Evolutionary conservation across 2,113 vertebrate species (phyloP), one percentile per base, ranked within the genome.

Genomic region (Pachycephala philippinensis): DNA sequence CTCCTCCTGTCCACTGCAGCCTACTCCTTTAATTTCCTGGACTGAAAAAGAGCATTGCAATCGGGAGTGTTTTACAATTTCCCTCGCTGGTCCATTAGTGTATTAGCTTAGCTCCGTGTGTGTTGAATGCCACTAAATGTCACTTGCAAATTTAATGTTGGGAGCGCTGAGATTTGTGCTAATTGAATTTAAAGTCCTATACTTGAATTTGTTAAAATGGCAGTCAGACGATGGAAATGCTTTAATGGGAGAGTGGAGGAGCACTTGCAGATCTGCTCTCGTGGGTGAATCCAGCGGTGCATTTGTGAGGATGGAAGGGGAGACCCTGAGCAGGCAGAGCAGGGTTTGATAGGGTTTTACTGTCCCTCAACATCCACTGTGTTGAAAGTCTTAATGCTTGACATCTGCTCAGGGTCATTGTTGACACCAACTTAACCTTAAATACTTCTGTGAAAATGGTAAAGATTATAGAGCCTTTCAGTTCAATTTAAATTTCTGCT

Each of bases 151-250:
- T 80, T 80, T 77, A 74, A 92, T 72, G 74, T 63, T 70, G 56
- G 76, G 87, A 94, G 87, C 30, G 1, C 68, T 47, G 83, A 92
- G 79, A 93, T 92, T 95, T 63, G 68, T 81, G 53, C 82, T 95
- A 86, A 88, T 88, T 94, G 90, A 90, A 96, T 95, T 93, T 68
- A 47, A 77, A 79, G 49, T 56, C 65, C 95, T 28, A 42, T 35
- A 24, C 87, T 78, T 83, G 65, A 71, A 60, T 93, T 84, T 59
- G 57, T 90, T 94, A 72, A 93, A 92, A 72, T 80, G 85, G 53
- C 66, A 86, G 72, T 50, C 30, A 68, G 52, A 45, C 52, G 30
- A 31, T 57, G 44, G 57, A 60, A 72, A 53, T 57, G 68, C 59
- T 87, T 91, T 54, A 66, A 35, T 87, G 65, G 68, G 50, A 66